phyloP scores from a whole-genome alignment of 2,797 vertebrate species.

The Microctenopoma steveboyesi region DNA sequence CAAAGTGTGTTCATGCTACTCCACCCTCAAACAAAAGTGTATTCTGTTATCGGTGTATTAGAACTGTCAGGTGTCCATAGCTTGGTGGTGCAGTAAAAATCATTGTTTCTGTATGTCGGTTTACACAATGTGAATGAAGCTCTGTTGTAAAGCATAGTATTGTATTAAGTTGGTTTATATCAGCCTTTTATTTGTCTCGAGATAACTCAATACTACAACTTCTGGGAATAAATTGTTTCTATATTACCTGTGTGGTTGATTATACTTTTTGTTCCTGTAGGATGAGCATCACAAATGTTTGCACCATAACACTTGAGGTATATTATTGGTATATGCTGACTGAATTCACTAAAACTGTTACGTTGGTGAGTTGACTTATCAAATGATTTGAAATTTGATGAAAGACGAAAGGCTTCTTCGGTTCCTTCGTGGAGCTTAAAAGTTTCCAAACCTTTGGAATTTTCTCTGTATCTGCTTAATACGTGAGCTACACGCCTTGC shows the following conservation, averaged over 20 bases:
- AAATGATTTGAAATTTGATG: too few species aligned
- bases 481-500: too few species aligned
- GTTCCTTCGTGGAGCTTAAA: too few species aligned
- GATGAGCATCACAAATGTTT: not conserved
- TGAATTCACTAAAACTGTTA: too few species aligned
- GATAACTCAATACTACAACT: constrained; percentile 71
- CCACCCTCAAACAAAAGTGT: constrained; percentile 46
- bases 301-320: not conserved
- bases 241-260: constrained; percentile 68
- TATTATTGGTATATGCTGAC: not conserved
- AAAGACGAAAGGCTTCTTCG: too few species aligned
- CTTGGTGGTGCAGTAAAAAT: constrained; percentile 75
- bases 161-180: constrained; percentile 76
- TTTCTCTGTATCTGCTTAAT: too few species aligned
- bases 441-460: not conserved
- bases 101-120: constrained; percentile 73
- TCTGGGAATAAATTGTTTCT: constrained; percentile 85
- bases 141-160: constrained; percentile 77
- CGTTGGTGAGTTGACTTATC: too few species aligned
- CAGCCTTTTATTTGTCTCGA: constrained; percentile 78
- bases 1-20: constrained; percentile 48
- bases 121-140: constrained; percentile 74
- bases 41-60: constrained; percentile 57
- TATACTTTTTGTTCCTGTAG: constrained; percentile 1
- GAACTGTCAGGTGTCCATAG: constrained; percentile 61